Evolutionary conservation across 1,140 invertebrate species (phyloP).

Genomic region (Zaprionus tsacasi): DNA sequence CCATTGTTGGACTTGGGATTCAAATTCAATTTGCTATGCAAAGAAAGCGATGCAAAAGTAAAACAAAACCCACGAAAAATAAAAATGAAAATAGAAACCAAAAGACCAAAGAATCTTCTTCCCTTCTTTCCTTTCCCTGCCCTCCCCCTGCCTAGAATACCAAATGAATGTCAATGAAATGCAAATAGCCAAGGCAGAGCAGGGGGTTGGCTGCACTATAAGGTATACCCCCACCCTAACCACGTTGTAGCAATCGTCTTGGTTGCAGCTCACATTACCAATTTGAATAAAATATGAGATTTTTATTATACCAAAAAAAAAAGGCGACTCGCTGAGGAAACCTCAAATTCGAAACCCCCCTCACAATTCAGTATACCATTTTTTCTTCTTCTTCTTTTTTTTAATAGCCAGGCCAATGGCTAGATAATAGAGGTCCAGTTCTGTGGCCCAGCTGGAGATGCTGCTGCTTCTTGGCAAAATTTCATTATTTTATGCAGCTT

Average conservation of each 20-base stretch:
- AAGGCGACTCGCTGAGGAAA: neutral
- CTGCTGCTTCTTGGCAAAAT: slow-evolving; percentile 61
- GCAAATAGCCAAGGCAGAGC: slow-evolving; percentile 44
- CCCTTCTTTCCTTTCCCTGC: neutral
- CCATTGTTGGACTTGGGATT: slow-evolving; percentile 38
- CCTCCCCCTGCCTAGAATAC: neutral
- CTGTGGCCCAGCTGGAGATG: slow-evolving; percentile 26
- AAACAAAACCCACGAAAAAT: slow-evolving; percentile 42
- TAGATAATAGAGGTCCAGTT: slow-evolving; percentile 69
- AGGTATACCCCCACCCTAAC: neutral
- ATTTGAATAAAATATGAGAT: slow-evolving; percentile 84
- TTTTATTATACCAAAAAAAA: slow-evolving; percentile 67
- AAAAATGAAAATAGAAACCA: slow-evolving; percentile 4
- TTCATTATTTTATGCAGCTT: slow-evolving; percentile 66
- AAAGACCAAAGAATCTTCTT: neutral
- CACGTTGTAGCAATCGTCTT: neutral
- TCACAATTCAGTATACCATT: no score
- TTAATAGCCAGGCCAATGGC: slow-evolving; percentile 69
- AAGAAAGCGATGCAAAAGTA: slow-evolving; percentile 45
- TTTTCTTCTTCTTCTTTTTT: slow-evolving; percentile 1
- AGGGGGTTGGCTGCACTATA: neutral
- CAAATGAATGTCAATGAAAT: slow-evolving; percentile 68
- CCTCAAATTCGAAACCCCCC: slow-evolving; percentile 1
- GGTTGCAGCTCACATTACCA: slow-evolving; percentile 70
- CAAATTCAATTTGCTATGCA: slow-evolving; percentile 72